These are phyloP conservation scores for Vireo altiloquus DNA, from an alignment of 2,113 vertebrate genomes.

Conservation along the genomic window DNA sequence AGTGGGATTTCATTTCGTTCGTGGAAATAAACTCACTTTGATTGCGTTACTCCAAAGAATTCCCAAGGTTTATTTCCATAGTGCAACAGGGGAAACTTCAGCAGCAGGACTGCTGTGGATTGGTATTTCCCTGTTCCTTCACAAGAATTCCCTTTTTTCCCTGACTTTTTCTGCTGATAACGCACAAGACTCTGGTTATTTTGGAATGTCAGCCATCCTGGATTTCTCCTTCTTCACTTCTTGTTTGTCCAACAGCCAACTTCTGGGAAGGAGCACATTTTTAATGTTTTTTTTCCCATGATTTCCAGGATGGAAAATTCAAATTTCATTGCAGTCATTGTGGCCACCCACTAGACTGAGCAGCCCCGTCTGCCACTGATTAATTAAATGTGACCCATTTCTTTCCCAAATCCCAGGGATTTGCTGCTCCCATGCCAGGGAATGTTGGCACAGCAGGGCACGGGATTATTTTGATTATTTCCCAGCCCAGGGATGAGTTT, in stretches of 20 bases:
- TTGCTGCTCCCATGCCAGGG: not conserved
- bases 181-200: not conserved
- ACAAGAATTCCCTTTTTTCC: not conserved
- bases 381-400: not conserved
- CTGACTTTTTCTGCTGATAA: not conserved
- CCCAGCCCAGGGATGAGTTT: not conserved
- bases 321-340: rapidly evolving
- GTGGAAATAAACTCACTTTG: slow-evolving; percentile 1
- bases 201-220: not conserved
- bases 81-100: not conserved
- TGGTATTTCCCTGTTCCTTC: slow-evolving; percentile 8
- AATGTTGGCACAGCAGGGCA: not conserved
- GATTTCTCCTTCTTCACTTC: not conserved
- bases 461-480: not conserved
- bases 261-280: not conserved
- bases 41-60: slow-evolving; percentile 2
- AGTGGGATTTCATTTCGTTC: not conserved
- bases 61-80: slow-evolving; percentile 14
- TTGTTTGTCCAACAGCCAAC: not conserved
- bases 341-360: not conserved
- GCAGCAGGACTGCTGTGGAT: not conserved
- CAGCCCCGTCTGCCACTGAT: not conserved
- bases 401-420: not conserved
- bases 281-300: not conserved
- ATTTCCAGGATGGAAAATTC: not conserved